Percentiles rank a stretch among this genome's conserved stretches.
Evolutionary conservation across 2,113 vertebrate species (phyloP).

Genomic region (Zootoca vivipara): DNA sequence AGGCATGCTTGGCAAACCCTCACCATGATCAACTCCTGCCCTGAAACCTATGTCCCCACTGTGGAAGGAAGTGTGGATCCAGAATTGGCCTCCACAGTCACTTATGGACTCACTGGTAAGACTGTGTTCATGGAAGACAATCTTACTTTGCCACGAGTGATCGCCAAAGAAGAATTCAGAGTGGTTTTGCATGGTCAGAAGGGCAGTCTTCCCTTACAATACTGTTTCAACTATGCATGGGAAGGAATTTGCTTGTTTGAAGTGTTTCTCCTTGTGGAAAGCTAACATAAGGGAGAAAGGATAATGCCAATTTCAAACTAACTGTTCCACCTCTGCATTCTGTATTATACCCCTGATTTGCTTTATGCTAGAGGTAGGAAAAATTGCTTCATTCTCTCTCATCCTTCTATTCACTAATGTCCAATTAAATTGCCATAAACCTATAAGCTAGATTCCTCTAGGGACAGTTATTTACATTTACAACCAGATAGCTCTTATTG

Average conservation of each 20-base stretch:
- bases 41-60: too few species aligned
- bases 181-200: background rate
- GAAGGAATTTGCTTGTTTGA: background rate
- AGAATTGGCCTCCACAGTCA: too few species aligned
- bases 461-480: background rate
- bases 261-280: background rate
- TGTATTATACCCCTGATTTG: background rate
- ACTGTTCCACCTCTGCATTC: background rate
- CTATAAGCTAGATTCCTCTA: background rate
- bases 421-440: background rate
- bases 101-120: too few species aligned
- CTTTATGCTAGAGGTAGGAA: background rate
- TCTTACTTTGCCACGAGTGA: too few species aligned
- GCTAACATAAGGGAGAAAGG: background rate
- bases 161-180: background rate
- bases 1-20: too few species aligned
- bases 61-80: too few species aligned
- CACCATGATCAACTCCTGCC: too few species aligned
- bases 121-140: too few species aligned
- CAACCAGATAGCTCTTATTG: background rate
- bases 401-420: background rate
- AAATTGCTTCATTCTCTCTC: too few species aligned
- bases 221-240: background rate
- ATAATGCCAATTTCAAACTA: background rate
- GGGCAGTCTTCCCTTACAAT: background rate